These are phyloP conservation scores for Hesperia comma DNA, from an alignment of 2,888 invertebrate species.

Conservation along the genomic window DNA sequence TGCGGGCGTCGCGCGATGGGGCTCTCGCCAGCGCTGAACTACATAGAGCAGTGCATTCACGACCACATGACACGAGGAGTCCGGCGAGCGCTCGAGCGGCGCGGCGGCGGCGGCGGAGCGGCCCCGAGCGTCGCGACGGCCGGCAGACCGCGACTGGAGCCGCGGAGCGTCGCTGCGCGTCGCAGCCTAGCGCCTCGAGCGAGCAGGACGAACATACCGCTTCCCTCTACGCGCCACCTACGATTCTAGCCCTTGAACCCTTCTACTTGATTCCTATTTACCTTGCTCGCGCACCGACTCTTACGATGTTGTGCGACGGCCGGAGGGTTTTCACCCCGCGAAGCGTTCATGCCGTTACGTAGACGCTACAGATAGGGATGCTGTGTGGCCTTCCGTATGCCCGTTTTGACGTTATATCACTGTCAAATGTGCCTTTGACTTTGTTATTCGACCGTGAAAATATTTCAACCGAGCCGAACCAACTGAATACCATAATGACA, in stretches of 20 bases:
- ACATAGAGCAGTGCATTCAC: constrained; percentile 66
- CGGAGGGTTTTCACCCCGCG: constrained; percentile 80
- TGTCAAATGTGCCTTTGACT: constrained; percentile 74
- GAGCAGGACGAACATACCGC: constrained; percentile 78
- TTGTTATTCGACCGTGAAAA: constrained; percentile 76
- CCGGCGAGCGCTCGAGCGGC: constrained; percentile 14
- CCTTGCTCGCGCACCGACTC: constrained; percentile 64
- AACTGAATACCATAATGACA: constrained; percentile 44
- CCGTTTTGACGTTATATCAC: constrained; percentile 77
- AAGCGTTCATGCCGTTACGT: constrained; percentile 69
- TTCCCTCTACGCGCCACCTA: constrained; percentile 58
- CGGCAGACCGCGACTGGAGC: constrained; percentile 83
- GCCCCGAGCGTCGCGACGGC: constrained; percentile 82
- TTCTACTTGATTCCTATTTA: constrained; percentile 72
- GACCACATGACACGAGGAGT: constrained; percentile 63
- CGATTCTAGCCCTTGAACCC: constrained; percentile 81
- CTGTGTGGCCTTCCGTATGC: constrained; percentile 75
- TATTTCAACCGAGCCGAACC: constrained; percentile 61
- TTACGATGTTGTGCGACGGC: constrained; percentile 71
- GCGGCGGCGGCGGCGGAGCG: constrained; percentile 72
- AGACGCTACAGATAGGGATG: constrained; percentile 76
- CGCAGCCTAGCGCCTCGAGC: constrained; percentile 77
- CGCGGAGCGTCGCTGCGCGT: constrained; percentile 69
- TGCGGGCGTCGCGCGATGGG: constrained; percentile 41
- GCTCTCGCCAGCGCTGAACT: constrained; percentile 47